Evolutionary conservation across 2,888 invertebrate species (phyloP).

Genomic region (Lithophane socia): DNA sequence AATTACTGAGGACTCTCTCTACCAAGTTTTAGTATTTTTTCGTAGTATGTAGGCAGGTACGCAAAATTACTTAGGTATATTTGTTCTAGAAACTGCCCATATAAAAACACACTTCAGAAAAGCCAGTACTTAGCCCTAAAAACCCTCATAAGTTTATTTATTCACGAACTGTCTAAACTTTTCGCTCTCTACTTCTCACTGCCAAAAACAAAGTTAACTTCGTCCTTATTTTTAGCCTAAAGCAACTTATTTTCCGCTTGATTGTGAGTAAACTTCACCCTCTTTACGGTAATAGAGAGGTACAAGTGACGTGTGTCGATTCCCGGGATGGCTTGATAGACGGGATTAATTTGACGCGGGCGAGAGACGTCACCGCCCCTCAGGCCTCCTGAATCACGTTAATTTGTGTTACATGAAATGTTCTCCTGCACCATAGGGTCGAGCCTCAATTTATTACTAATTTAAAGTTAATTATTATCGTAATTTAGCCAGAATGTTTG

Average conservation of each 20-base stretch:
- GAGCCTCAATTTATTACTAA: conserved; percentile 63
- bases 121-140: conserved; percentile 14
- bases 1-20: not conserved
- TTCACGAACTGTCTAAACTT: conserved; percentile 35
- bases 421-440: conserved; percentile 46
- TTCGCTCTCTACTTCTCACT: conserved; percentile 14
- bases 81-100: not conserved
- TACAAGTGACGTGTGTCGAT: conserved; percentile 53
- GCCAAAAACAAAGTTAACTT: conserved; percentile 42
- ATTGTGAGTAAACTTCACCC: conserved; percentile 27
- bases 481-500: conserved; percentile 52
- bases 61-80: not conserved
- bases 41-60: not conserved
- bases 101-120: conserved; percentile 27
- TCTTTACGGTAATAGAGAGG: conserved; percentile 41
- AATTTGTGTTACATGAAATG: conserved; percentile 68
- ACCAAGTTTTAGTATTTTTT: not conserved
- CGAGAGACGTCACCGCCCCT: conserved; percentile 37
- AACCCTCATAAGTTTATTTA: conserved; percentile 35
- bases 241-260: conserved; percentile 46
- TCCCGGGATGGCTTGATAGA: conserved; percentile 62
- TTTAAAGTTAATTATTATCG: conserved; percentile 61
- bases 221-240: conserved; percentile 35
- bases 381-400: conserved; percentile 61
- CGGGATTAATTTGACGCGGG: conserved; percentile 70